Evolutionary conservation across 1,140 invertebrate species (phyloP), one percentile per base, ranked within the genome.

Genomic region (Andricus grossulariae): DNA sequence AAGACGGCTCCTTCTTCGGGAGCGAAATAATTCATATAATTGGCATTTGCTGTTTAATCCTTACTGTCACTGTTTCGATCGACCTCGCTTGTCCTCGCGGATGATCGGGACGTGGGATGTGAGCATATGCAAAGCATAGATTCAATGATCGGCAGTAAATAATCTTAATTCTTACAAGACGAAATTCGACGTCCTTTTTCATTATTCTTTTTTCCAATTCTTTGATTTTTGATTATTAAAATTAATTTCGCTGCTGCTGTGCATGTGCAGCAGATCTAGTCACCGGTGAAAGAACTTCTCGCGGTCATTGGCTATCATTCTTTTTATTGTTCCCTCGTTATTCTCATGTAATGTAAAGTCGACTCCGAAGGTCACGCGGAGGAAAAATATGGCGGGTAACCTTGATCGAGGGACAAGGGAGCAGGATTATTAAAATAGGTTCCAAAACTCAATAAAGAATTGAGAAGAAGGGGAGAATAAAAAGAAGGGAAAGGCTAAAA

Each of bases 71-170:
- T 21, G 50, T 79, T 84, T 86, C 84, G 88, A 89, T 88, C 82
- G 83, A 86, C 85, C 85, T 85, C 80, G 73, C 74, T 50, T 76
- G 74, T 81, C 81, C 83, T 82, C 80, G 80, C 79, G 71, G 78
- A 87, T 85, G 84, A 84, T 84, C 82, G 82, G 83, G 77, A 83
- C 32, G 71, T 72, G 72, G 72, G 78, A 82, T 72, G 16, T 70
- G 75, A 78, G 82, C 73, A 80, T 83, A 84, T 83, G 89, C 88
- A 87, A 88, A 89, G 88, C 87, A 86, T 89, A 87, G 86, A 84
- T 85, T 83, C 80, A 88, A 89, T 87, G 88, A 88, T 85, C 87
- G 86, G 88, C 87, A 84, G 80, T 78, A 79, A 82, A 79, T 83
- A 81, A 80, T 80, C 73, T 80, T 80, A 73, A 84, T 75, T 77